phyloP scores from a whole-genome alignment of 2,797 vertebrate species.

The Poeciliopsis paucimaculata region DNA sequence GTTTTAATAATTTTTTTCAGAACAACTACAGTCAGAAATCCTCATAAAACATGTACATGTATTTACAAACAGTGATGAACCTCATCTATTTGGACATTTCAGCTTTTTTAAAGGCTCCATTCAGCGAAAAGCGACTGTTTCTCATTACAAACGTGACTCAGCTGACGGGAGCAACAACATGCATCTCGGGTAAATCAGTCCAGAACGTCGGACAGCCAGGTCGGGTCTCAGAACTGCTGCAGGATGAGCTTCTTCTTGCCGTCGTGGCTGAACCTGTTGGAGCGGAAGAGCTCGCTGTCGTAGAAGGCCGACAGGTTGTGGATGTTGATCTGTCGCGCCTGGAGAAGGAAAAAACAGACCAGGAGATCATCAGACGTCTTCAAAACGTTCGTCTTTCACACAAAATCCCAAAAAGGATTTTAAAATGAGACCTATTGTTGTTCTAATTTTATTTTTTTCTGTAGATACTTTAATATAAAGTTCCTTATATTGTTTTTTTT shows the following conservation, averaged over 20 bases:
- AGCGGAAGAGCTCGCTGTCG: slow-evolving; percentile 90
- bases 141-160: neutral
- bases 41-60: slow-evolving; percentile 63
- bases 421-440: too few species aligned
- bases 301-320: slow-evolving; percentile 93
- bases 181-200: neutral
- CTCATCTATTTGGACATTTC: neutral
- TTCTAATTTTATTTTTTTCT: too few species aligned
- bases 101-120: neutral
- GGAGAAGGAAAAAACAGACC: neutral
- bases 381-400: neutral
- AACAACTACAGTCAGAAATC: slow-evolving; percentile 2
- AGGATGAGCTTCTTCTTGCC: slow-evolving; percentile 90
- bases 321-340: slow-evolving; percentile 97
- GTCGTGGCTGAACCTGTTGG: slow-evolving; percentile 91
- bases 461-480: too few species aligned
- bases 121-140: neutral
- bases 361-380: neutral
- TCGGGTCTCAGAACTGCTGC: slow-evolving; percentile 88
- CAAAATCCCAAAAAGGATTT: neutral
- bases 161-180: neutral
- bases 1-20: neutral
- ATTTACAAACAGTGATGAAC: slow-evolving; percentile 63
- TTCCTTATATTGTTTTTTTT: too few species aligned
- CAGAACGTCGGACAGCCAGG: neutral